Evolutionary conservation across 2,888 invertebrate species (phyloP), one percentile per base, ranked within the genome.

Genomic region (Microchrysa polita): DNA sequence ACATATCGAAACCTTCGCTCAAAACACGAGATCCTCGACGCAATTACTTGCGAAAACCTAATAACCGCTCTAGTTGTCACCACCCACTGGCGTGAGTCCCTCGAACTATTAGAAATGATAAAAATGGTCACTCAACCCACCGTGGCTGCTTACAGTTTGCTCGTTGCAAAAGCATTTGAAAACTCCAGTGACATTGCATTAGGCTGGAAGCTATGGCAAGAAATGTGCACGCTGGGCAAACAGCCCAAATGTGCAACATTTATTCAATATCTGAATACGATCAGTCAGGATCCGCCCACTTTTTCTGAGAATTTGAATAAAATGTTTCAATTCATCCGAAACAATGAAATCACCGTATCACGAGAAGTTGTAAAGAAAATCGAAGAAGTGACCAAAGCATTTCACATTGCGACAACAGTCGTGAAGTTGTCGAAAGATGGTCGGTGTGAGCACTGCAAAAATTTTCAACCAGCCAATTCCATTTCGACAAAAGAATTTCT

Each of bases 61-160:
- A 86, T 93, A 73, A 83, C 84, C 75, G 92, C 88, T 0, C 81
- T 95, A 2, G 90, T 90, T 77, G 79, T 87, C 20, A 91, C 92
- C 9, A 81, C 86, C 73, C 84, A 89, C 77, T 93, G 92, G 92
- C 86, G 86, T 77, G 87, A 90, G 74, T 87, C 88, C 53, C 71
- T 89, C 0, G 86, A 88, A 77, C 83, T 92, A 14, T 81, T 92
- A 23, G 87, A 90, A 67, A 88, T 89, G 80, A 87, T 90, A 65
- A 86, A 88, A 80, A 57, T 88, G 10, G 86, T 86, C 23, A 78
- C 82, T 73, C 81, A 79, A 2, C 90, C 90, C 1, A 84, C 84
- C 76, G 80, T 84, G 72, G 78, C 80, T 1, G 83, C 88, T 0
- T 90, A 89, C 76, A 88, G 87, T 78, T 83, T 84, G 1, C 72